Evolutionary conservation across 2,113 vertebrate genomes (phyloP).

Genomic region (Paramisgurnus dabryanus): DNA sequence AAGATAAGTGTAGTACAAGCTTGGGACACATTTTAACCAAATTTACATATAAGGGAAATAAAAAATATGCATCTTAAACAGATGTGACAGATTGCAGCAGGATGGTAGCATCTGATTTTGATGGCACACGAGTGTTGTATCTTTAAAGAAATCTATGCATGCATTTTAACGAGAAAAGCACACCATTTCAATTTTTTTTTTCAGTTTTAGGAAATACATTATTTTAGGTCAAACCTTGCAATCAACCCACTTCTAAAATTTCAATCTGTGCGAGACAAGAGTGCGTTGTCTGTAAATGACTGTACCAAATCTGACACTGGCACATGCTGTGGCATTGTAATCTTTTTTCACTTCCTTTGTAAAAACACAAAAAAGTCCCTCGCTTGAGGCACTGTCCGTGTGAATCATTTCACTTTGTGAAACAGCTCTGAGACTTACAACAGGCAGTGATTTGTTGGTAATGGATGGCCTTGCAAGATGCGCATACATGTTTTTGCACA

Average conservation of each 20-base stretch:
- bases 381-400: neutral
- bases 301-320: neutral
- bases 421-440: neutral
- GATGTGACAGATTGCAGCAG: neutral
- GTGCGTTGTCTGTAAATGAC: slow-evolving; percentile 5
- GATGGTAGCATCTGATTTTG: neutral
- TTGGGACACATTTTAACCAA: neutral
- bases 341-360: slow-evolving; percentile 34
- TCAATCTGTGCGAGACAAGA: slow-evolving; percentile 23
- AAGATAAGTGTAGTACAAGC: neutral
- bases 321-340: neutral
- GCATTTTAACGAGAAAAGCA: neutral
- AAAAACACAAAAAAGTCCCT: slow-evolving; percentile 13
- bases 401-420: slow-evolving; percentile 30
- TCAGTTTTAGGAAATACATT: neutral
- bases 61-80: neutral
- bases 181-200: neutral
- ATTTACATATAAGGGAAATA: too few relatives aligned
- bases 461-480: neutral
- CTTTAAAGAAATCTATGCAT: neutral
- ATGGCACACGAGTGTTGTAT: neutral
- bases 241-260: neutral
- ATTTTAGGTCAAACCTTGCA: neutral
- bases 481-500: neutral
- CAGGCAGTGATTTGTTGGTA: slow-evolving; percentile 23